Base-by-base conservation (phyloP, 2,888 invertebrate species). In the Aporophyla nigra region DNA sequence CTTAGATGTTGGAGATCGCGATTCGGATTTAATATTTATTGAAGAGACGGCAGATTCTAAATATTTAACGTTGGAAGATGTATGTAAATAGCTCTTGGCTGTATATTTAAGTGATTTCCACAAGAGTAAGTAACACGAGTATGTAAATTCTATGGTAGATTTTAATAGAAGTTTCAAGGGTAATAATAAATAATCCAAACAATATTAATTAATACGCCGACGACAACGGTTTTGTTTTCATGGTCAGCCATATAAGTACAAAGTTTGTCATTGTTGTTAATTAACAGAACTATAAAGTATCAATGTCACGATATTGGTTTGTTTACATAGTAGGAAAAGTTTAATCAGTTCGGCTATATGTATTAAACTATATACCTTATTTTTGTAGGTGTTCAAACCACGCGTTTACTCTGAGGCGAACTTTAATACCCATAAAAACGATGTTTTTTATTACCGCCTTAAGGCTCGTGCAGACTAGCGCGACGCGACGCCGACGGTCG, bases 81-180 rank as follows among this genome's bases (percentile, higher is more conserved):
- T 54, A 54, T 19, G 61, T 54, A 40, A n/a, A 71, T 21, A 49
- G 10, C 9, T 7, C 46, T 43, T 43, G 16, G 5, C 10, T 51
- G 54, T 76, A n/a, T 40, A 76, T 51, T 76, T 10, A 27, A 51
- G 24, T 78, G 43, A 59, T 56, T 53, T 21, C 24, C n/a, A 6
- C 12, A 16, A 40, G 40, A 27, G 19, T 71, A 53, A 33, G 21
- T 59, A 59, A 21, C 4, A 46, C 3, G 58, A 16, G 43, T 46
- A 51, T 33, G 21, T 71, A 7, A 27, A 43, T 78, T 9, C 12
- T 7, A 61, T 21, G 1, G 49, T 14, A 10, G 56, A 68, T 27
- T 78, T 59, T 27, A 40, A 43, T 51, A 21, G 2, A 43, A 63
- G 21, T 80, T 80, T 43, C 80, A 80, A 77, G 61, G 80, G 43